These are phyloP conservation scores for Arenaria interpres DNA, from an alignment of 2,113 vertebrate species.

Conservation along the genomic window DNA sequence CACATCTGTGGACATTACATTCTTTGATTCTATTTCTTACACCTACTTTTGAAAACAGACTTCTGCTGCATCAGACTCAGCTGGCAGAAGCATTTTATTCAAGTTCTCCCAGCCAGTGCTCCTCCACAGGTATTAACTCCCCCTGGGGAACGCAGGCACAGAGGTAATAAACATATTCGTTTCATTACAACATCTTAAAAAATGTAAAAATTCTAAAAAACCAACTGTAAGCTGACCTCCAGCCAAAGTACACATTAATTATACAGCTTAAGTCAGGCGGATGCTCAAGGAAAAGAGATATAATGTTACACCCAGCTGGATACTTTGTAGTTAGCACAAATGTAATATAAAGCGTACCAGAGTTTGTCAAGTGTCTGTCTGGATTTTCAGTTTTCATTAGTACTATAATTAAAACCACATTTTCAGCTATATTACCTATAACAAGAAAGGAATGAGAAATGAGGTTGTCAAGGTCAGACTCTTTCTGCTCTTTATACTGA, in stretches of 20 bases:
- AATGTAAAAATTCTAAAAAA: constrained; percentile 76
- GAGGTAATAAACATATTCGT: constrained; percentile 78
- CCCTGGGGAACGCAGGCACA: constrained; percentile 57
- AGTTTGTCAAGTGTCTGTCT: constrained; percentile 87
- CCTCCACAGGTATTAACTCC: constrained; percentile 52
- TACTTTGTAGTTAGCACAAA: constrained; percentile 87
- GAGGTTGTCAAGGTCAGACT: constrained; percentile 82
- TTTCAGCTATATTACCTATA: constrained; percentile 85
- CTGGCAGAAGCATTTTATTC: constrained; percentile 25
- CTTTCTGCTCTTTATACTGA: constrained; percentile 78
- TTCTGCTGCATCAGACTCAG: constrained; percentile 18
- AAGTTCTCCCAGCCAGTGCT: background rate
- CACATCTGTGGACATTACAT: constrained; percentile 17
- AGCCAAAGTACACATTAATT: constrained; percentile 87
- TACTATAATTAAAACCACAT: constrained; percentile 86
- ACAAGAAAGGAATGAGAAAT: constrained; percentile 86
- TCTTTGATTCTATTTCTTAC: constrained; percentile 44
- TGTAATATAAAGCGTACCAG: constrained; percentile 84
- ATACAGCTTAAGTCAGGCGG: constrained; percentile 83
- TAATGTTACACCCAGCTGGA: constrained; percentile 85
- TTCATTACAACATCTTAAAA: constrained; percentile 75
- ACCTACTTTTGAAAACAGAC: constrained; percentile 26
- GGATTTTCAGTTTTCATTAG: constrained; percentile 88
- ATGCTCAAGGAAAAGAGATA: constrained; percentile 76
- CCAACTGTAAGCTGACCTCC: constrained; percentile 81